Conservation (phyloP, 1,140 invertebrate species). For the Drosophila nannoptera region DNA sequence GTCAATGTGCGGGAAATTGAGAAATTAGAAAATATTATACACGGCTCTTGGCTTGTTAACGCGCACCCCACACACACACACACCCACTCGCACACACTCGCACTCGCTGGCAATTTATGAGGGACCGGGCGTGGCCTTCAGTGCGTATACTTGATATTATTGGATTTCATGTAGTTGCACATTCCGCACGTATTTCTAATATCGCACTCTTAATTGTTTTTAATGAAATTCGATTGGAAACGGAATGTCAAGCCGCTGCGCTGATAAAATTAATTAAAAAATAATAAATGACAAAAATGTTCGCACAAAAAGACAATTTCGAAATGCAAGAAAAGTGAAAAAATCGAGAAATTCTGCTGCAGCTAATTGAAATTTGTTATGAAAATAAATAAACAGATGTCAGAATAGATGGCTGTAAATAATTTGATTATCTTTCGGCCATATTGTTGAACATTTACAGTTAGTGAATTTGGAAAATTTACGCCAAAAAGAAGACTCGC, state of each 20-base stretch:
- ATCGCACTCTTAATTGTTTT: constrained; percentile 13
- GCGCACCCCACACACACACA: constrained; percentile 40
- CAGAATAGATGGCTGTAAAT: constrained; percentile 7
- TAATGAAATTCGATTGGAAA: background rate
- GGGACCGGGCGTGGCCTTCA: constrained; percentile 16
- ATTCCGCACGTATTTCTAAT: background rate
- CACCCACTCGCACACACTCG: constrained; percentile 7
- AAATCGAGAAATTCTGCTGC: background rate
- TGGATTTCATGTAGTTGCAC: constrained; percentile 43
- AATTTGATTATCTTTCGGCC: constrained; percentile 5
- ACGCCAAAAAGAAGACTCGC: background rate
- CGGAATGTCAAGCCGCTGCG: background rate
- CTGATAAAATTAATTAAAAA: constrained; percentile 24
- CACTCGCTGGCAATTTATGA: constrained; percentile 48
- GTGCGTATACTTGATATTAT: constrained; percentile 47
- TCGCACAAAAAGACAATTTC: background rate
- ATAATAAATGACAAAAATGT: constrained; percentile 7
- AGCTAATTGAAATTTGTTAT: constrained; percentile 19
- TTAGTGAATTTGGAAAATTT: background rate
- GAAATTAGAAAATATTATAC: constrained; percentile 78
- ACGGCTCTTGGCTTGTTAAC: constrained; percentile 69
- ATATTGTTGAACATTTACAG: background rate
- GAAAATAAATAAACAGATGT: constrained; percentile 23
- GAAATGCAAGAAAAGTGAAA: background rate
- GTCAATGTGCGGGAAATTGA: constrained; percentile 77